Base-by-base conservation (phyloP, 2,888 invertebrate species). In the Eupithecia exiguata region DNA sequence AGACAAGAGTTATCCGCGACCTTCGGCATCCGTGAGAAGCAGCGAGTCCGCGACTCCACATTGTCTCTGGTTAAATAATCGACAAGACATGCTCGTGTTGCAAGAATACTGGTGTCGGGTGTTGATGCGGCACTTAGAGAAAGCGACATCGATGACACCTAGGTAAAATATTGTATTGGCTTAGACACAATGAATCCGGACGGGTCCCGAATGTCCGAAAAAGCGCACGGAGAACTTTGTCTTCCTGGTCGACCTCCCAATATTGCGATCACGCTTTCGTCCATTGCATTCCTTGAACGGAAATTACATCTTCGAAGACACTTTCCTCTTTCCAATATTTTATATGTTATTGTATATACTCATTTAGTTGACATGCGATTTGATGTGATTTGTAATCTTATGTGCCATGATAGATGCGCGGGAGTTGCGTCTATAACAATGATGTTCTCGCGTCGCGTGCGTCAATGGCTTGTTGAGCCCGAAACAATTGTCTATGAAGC, bases 11-110 rank as follows among this genome's bases (percentile, higher is more conserved):
- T 92, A 92, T 91, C 90, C 89, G 85, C 91, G 92, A 93, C 93
- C 93, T 93, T 93, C 93, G 90, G 88, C 88, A 87, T 87, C 88
- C 94, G 94, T 93, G 93, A 92, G 93, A 93, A 92, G 88, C 88
- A 85, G 86, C 84, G 84, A 83, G 83, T 86, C 88, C 90, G 91
- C 88, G 92, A 92, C 90, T 89, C 86, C 78, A 86, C 92, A 93
- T 94, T 94, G 93, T 94, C 91, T 91, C 86, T 86, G 82, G 88
- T 90, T 91, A 91, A 93, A 93, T 94, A 93, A 93, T 92, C 91
- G 90, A 91, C 92, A 91, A 90, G 90, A 88, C 78, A 86, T 84
- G 85, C 86, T 83, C 84, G 84, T 90, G 89, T 91, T 86, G 91
- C 89, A 92, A 91, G 36, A 81, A 81, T 61, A 14, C 46, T 65